A percentile compares a stretch with the other conserved stretches of the same genome.
phyloP scores from a whole-genome alignment of 2,888 invertebrate species.

The Eulithis testata region DNA sequence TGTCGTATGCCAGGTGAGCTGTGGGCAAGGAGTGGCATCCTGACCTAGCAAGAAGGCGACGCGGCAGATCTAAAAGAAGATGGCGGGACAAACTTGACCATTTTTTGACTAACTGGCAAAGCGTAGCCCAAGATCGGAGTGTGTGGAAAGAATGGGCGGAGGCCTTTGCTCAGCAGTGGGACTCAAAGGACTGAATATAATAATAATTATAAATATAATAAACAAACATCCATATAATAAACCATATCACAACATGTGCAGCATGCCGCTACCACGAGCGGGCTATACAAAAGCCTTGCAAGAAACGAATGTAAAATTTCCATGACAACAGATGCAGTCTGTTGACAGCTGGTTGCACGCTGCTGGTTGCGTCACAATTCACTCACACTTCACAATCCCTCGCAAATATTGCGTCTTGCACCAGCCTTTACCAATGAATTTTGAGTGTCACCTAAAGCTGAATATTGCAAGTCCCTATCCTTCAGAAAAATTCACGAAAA shows the following conservation, averaged over 20 bases:
- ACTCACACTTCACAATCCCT: slow-evolving; percentile 44
- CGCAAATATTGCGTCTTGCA: slow-evolving; percentile 53
- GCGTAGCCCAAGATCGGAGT: too few relatives aligned
- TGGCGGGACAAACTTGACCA: too few relatives aligned
- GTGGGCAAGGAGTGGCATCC: too few relatives aligned
- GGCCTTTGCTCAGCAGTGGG: too few relatives aligned
- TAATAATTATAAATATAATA: too few relatives aligned
- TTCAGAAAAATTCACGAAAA: background rate
- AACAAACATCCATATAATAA: background rate
- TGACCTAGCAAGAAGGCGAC: too few relatives aligned
- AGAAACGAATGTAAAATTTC: slow-evolving; percentile 55
- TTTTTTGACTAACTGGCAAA: too few relatives aligned
- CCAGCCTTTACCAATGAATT: slow-evolving; percentile 59
- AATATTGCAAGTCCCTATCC: slow-evolving; percentile 1
- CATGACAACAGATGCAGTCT: slow-evolving; percentile 57
- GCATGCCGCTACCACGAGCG: background rate
- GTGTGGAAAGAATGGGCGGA: too few relatives aligned
- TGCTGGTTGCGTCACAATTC: slow-evolving; percentile 51
- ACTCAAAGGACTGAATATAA: too few relatives aligned
- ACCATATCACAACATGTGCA: background rate
- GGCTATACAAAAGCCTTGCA: slow-evolving; percentile 36
- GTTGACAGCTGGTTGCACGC: slow-evolving; percentile 36
- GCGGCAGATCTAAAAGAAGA: too few relatives aligned
- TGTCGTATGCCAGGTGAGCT: too few relatives aligned
- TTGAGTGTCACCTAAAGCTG: slow-evolving; percentile 42